These are phyloP conservation scores for Caenorhabditis panamensis DNA, from an alignment of 2,888 invertebrate genomes.

Conservation along the genomic window DNA sequence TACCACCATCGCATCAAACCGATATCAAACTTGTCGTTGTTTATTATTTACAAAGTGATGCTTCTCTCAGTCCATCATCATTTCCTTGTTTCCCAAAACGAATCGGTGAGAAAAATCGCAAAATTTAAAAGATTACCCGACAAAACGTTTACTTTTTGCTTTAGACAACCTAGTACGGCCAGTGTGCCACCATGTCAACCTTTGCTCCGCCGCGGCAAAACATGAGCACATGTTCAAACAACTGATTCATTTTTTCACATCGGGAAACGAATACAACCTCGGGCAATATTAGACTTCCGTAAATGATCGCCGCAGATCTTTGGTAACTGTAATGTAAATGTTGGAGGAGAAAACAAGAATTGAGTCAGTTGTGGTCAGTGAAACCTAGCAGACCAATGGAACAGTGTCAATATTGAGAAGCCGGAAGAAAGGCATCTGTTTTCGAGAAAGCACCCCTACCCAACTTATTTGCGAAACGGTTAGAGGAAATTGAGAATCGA, in stretches of 20 bases:
- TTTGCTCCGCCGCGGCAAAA: slow-evolving; percentile 52
- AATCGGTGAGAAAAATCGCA: background rate
- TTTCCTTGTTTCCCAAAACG: slow-evolving; percentile 1
- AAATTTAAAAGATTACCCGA: slow-evolving; percentile 2
- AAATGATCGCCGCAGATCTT: slow-evolving; percentile 21
- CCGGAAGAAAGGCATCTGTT: slow-evolving; percentile 6
- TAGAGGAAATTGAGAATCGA: slow-evolving; percentile 1
- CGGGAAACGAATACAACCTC: slow-evolving; percentile 4
- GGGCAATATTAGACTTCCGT: slow-evolving; percentile 2
- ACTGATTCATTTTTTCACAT: slow-evolving; percentile 7
- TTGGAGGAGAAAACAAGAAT: background rate
- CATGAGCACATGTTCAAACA: slow-evolving; percentile 57
- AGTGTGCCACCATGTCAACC: slow-evolving; percentile 40
- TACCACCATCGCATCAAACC: too few relatives aligned
- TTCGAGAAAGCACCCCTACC: background rate
- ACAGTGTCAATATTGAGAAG: slow-evolving; percentile 28
- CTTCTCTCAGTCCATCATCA: background rate
- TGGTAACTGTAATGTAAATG: background rate
- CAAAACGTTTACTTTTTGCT: slow-evolving; percentile 22
- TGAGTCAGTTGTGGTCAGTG: slow-evolving; percentile 28
- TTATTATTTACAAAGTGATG: background rate
- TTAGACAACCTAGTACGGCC: slow-evolving; percentile 36
- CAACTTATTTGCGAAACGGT: slow-evolving; percentile 28
- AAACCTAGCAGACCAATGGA: slow-evolving; percentile 2
- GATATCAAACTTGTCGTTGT: too few relatives aligned